These are phyloP conservation scores for Apamea monoglypha DNA, from an alignment of 2,888 invertebrate species.

Conservation along the genomic window DNA sequence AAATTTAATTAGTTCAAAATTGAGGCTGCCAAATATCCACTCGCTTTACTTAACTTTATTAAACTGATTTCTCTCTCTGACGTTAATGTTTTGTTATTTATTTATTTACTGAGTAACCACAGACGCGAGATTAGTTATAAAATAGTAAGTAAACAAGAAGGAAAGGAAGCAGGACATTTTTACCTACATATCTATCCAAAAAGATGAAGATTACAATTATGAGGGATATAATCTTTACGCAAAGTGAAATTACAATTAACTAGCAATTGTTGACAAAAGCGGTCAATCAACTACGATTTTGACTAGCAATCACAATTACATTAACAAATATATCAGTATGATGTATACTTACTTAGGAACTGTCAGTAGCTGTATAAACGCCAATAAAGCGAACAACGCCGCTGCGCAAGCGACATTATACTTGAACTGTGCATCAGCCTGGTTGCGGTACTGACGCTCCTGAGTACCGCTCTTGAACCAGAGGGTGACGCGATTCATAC, in stretches of 20 bases:
- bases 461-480: constrained; percentile 94
- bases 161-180: too few species aligned
- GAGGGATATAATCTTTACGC: too few species aligned
- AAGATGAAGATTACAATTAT: too few species aligned
- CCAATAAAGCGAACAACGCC: constrained; percentile 94
- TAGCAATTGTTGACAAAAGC: background rate
- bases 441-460: constrained; percentile 94
- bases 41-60: background rate
- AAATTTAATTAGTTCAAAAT: background rate
- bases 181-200: too few species aligned
- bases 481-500: constrained; percentile 94
- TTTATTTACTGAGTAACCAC: background rate
- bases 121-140: background rate
- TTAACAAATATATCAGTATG: background rate
- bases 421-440: constrained; percentile 95
- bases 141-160: too few species aligned
- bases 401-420: constrained; percentile 95
- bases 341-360: constrained; percentile 92
- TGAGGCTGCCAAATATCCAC: background rate
- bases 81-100: background rate
- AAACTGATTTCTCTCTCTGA: background rate
- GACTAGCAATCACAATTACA: background rate
- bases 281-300: background rate
- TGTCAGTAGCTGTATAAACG: constrained; percentile 94
- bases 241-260: background rate